phyloP scores from a whole-genome alignment of 2,888 invertebrate genomes.

The Anoplius nigerrimus region DNA sequence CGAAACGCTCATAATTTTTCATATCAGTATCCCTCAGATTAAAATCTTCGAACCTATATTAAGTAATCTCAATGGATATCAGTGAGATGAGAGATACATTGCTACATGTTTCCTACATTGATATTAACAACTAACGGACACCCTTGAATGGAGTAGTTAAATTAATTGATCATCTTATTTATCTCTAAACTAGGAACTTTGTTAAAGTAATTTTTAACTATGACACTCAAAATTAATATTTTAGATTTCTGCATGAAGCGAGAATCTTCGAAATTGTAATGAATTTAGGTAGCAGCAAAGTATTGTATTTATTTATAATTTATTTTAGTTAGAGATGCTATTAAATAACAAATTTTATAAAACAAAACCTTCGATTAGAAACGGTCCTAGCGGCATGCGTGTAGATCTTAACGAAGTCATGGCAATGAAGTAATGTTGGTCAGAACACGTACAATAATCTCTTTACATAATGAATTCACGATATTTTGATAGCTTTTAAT shows the following conservation, averaged over 20 bases:
- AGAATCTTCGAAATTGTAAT: constrained; percentile 67
- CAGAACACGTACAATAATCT: constrained; percentile 40
- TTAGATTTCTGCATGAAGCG: constrained; percentile 58
- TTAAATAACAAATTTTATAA: constrained; percentile 65
- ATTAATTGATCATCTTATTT: constrained; percentile 59
- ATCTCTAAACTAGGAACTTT: constrained; percentile 46
- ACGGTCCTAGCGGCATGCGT: constrained; percentile 35
- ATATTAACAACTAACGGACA: constrained; percentile 48
- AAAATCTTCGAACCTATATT: constrained; percentile 18
- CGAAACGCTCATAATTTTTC: constrained; percentile 35
- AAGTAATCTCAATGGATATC: too few relatives aligned
- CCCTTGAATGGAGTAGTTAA: constrained; percentile 59
- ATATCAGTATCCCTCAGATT: constrained; percentile 42
- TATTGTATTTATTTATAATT: constrained; percentile 75
- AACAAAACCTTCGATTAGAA: constrained; percentile 38
- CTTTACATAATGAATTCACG: constrained; percentile 42
- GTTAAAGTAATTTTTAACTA: constrained; percentile 43
- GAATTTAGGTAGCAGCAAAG: constrained; percentile 73
- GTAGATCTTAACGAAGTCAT: constrained; percentile 38
- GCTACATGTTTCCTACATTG: constrained; percentile 65
- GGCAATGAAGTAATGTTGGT: constrained; percentile 38
- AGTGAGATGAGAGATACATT: constrained; percentile 43
- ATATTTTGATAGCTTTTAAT: constrained; percentile 60
- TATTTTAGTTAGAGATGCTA: constrained; percentile 72
- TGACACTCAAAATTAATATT: constrained; percentile 63